phyloP scores from a whole-genome alignment of 2,888 invertebrate species.

The Meiosimyza decipiens region DNA sequence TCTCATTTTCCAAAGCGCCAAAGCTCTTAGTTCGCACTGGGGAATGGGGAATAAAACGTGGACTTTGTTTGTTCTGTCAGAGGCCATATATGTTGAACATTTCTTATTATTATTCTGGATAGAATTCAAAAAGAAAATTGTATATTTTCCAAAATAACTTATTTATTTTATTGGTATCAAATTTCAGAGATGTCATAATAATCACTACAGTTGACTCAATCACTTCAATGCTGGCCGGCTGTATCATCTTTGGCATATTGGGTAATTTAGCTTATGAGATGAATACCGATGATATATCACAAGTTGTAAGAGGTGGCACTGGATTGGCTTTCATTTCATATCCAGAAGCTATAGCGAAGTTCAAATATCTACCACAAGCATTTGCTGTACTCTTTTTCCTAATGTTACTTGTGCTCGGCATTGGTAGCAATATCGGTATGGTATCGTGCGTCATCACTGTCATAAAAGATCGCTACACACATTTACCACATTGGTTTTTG shows the following conservation, averaged over 20 bases:
- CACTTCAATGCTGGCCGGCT: constrained; percentile 83
- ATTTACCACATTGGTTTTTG: constrained; percentile 68
- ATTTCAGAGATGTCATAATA: constrained; percentile 79
- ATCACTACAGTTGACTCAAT: constrained; percentile 85
- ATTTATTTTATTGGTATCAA: constrained; percentile 2
- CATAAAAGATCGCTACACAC: constrained; percentile 67
- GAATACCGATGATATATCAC: constrained; percentile 70
- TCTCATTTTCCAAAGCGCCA: too few relatives aligned
- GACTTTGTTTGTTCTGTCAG: too few relatives aligned
- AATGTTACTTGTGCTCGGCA: constrained; percentile 70
- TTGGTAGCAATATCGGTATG: constrained; percentile 69
- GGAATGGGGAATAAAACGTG: too few relatives aligned
- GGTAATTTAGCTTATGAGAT: constrained; percentile 81
- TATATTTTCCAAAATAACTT: neutral
- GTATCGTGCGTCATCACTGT: constrained; percentile 67
- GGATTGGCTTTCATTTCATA: constrained; percentile 85
- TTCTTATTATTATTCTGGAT: neutral
- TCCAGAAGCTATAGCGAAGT: constrained; percentile 71
- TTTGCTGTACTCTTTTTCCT: constrained; percentile 71
- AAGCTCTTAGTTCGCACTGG: too few relatives aligned
- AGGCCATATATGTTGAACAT: too few relatives aligned
- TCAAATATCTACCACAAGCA: constrained; percentile 69
- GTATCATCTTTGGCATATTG: constrained; percentile 85
- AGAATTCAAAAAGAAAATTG: neutral
- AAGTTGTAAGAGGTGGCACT: constrained; percentile 79